Evolutionary conservation across 2,888 invertebrate genomes (phyloP), one percentile per base, ranked within the genome.

Genomic region (Stenodera caucasica): DNA sequence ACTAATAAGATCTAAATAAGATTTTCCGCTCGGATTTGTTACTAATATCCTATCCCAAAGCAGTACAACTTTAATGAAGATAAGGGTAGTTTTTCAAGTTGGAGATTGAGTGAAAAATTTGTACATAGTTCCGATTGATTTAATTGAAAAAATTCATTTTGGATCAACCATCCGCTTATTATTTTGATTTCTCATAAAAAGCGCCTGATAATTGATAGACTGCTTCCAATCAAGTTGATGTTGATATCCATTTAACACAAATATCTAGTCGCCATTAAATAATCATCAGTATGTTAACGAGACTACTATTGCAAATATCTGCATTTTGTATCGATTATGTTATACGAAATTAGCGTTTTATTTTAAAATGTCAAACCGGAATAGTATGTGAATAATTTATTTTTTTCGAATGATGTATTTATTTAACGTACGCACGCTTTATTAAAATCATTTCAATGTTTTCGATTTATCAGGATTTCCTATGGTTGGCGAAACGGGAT

Each of bases 381-480:
- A n/a, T n/a, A n/a, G n/a, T n/a, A n/a, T n/a, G n/a, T n/a, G n/a
- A n/a, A n/a, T n/a, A n/a, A n/a, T n/a, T n/a, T n/a, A n/a, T n/a
- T n/a, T n/a, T n/a, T n/a, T n/a, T n/a, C n/a, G n/a, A n/a, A n/a
- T n/a, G n/a, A n/a, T n/a, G n/a, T n/a, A 33, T 33, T 12, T 33
- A 3, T 33, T 29, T 33, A 15, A 2, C 7, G 15, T 40, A 18
- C 18, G 15, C 15, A 40, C 18, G 15, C 37, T 15, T 40, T 40
- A 56, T 55, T 62, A 51, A 58, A 58, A 55, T 50, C 53, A n/a
- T 29, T 62, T 49, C 15, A 62, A 61, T 57, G 50, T 62, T 62
- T 58, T 59, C n/a, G 59, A 62, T 62, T 62, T 62, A 62, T 59
- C 56, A 35, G 49, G 57, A 61, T 61, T 57, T 57, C 56, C 56